Conservation (phyloP, 2,888 invertebrate genomes). For the Catocala nupta region DNA sequence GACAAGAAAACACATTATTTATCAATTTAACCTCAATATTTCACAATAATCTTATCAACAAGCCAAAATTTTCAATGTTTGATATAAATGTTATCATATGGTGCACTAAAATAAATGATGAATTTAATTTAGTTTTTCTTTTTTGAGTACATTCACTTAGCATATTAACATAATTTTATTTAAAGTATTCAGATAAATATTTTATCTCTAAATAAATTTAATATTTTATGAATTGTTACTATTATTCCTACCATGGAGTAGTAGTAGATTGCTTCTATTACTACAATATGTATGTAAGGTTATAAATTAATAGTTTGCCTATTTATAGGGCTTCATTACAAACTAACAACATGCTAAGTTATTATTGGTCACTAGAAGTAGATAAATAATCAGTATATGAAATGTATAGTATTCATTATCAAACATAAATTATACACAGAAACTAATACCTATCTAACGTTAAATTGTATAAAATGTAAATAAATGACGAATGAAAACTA, state of each 20-base stretch:
- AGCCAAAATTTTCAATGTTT: constrained; percentile 1
- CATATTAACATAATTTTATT: no score
- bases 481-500: constrained; percentile 76
- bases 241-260: no score
- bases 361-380: no score
- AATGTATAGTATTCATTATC: not conserved
- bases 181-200: no score
- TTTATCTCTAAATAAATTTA: no score
- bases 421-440: not conserved
- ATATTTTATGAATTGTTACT: no score
- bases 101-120: no score
- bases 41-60: constrained; percentile 12
- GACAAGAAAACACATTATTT: not conserved
- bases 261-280: no score
- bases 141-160: no score
- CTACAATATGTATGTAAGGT: not conserved
- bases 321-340: not conserved
- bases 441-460: not conserved
- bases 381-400: no score
- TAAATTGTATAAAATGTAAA: constrained; percentile 50
- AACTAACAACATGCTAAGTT: not conserved
- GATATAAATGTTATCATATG: not conserved
- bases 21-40: constrained; percentile 5
- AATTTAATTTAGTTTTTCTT: no score
- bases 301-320: not conserved